Evolutionary conservation across 2,888 invertebrate genomes (phyloP).

Genomic region (Eupithecia inturbata): DNA sequence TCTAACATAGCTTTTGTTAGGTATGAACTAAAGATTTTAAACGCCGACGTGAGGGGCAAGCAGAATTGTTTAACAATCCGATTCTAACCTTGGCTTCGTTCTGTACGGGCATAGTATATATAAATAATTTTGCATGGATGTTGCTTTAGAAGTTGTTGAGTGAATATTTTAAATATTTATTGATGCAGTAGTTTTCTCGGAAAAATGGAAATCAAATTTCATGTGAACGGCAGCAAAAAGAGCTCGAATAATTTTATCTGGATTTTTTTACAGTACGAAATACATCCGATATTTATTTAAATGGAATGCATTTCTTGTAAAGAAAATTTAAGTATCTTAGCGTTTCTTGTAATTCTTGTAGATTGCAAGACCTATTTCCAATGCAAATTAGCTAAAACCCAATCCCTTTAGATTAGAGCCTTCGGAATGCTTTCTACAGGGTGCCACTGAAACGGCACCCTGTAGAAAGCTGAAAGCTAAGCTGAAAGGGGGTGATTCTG

Average conservation of each 20-base stretch:
- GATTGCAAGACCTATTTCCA: conserved; percentile 5
- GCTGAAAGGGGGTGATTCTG: too few species aligned
- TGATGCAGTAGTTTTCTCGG: neutral
- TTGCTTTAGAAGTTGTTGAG: conserved; percentile 1
- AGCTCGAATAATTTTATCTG: neutral
- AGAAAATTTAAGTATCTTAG: neutral
- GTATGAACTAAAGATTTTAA: conserved; percentile 36
- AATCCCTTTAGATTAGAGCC: conserved; percentile 42
- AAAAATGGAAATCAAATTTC: neutral
- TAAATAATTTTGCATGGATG: conserved; percentile 8
- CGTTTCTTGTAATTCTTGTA: neutral
- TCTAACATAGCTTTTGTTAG: conserved; percentile 19
- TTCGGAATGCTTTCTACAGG: conserved; percentile 19
- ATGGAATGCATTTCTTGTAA: neutral
- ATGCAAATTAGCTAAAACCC: conserved; percentile 22
- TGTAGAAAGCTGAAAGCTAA: too few species aligned
- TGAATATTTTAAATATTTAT: conserved; percentile 24
- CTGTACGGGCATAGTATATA: conserved; percentile 8
- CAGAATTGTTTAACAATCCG: conserved; percentile 34
- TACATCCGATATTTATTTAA: neutral
- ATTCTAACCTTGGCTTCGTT: conserved; percentile 28
- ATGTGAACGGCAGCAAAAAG: neutral
- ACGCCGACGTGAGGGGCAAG: conserved; percentile 38
- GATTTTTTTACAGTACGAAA: neutral
- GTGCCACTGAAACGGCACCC: too few species aligned